Evolutionary conservation across 2,797 vertebrate species (phyloP).

Genomic region (Acanthurus lineatus): DNA sequence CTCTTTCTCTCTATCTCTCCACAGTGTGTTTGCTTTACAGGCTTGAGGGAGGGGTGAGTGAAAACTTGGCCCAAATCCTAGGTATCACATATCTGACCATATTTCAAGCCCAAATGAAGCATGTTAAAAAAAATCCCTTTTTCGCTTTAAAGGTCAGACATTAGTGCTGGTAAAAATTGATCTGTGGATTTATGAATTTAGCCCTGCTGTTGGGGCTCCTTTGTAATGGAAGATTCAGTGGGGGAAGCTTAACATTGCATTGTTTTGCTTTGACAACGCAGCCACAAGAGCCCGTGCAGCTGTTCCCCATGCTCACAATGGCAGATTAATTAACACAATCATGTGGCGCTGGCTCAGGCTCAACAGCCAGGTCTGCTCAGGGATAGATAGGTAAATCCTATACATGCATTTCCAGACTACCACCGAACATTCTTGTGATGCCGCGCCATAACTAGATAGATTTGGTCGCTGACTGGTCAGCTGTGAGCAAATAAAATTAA

Average conservation of each 20-base stretch:
- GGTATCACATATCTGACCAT: constrained; percentile 94
- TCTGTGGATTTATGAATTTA: constrained; percentile 98
- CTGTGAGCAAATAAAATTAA: constrained; percentile 76
- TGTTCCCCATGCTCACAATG: constrained; percentile 99
- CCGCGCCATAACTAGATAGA: constrained; percentile 90
- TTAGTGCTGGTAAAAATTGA: constrained; percentile 97
- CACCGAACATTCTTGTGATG: constrained; percentile 90
- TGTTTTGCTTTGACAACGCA: constrained; percentile 99
- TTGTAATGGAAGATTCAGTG: constrained; percentile 98
- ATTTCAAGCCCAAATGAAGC: constrained; percentile 95
- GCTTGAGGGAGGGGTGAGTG: constrained; percentile 68
- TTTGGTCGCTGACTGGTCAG: constrained; percentile 92
- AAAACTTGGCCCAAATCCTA: constrained; percentile 87
- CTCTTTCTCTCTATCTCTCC: constrained; percentile 81
- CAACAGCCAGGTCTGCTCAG: constrained; percentile 98
- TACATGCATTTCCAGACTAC: constrained; percentile 93
- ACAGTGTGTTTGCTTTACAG: constrained; percentile 92
- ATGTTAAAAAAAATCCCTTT: constrained; percentile 87
- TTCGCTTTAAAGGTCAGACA: constrained; percentile 97
- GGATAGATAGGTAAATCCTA: constrained; percentile 99
- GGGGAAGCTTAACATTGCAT: constrained; percentile 97
- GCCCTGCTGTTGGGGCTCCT: constrained; percentile 95
- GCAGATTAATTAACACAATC: constrained; percentile 99
- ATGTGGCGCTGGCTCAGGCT: constrained; percentile 98
- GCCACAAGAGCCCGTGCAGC: constrained; percentile 97